phyloP scores from a whole-genome alignment of 2,113 vertebrate genomes.

The Coptodon rendalli region DNA sequence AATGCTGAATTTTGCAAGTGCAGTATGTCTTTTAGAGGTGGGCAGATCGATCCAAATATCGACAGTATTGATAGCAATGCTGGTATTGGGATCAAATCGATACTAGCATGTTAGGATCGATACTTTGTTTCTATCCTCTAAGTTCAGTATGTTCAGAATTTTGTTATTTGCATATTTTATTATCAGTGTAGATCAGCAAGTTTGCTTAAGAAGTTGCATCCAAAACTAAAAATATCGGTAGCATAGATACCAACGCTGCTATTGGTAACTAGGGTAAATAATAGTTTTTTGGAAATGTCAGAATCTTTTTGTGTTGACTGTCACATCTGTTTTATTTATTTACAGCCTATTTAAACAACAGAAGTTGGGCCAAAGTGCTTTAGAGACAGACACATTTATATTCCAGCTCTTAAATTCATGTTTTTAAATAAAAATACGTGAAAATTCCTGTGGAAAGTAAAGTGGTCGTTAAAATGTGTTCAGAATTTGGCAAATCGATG shows the following conservation, averaged over 20 bases:
- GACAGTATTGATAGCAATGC: background rate
- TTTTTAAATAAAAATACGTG: rapidly evolving
- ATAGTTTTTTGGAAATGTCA: background rate
- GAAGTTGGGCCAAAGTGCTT: background rate
- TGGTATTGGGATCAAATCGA: background rate
- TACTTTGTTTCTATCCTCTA: background rate
- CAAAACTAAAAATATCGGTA: background rate
- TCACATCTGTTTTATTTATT: background rate
- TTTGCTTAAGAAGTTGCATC: background rate
- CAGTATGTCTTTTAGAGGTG: background rate
- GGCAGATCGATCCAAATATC: background rate
- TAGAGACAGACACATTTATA: background rate
- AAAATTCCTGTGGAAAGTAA: background rate
- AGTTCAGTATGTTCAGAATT: background rate
- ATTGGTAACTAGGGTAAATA: background rate
- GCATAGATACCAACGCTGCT: background rate
- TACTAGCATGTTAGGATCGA: background rate
- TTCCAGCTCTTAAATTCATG: background rate
- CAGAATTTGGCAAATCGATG: background rate
- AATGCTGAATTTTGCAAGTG: background rate
- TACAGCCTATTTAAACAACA: background rate
- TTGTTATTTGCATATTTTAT: background rate
- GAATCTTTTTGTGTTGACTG: background rate
- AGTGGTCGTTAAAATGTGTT: background rate
- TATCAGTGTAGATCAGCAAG: background rate